Conservation (phyloP, 2,888 invertebrate species). For the Tholera decimalis region DNA sequence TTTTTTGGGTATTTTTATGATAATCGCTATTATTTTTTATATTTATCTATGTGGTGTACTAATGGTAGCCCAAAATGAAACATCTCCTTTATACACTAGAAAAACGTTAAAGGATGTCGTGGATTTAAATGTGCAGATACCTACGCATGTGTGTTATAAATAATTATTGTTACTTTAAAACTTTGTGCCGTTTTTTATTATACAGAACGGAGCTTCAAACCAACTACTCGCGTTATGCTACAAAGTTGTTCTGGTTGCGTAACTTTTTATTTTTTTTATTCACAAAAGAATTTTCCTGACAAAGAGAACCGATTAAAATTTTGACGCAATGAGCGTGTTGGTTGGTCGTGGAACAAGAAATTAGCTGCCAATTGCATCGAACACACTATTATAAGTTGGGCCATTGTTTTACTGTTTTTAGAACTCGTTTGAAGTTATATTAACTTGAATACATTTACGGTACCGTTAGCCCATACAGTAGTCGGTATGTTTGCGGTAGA, state of each 20-base stretch:
- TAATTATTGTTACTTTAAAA: conserved; percentile 56
- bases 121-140: conserved; percentile 46
- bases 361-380: conserved; percentile 90
- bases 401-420: conserved; percentile 88
- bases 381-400: conserved; percentile 89
- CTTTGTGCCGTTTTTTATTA: conserved; percentile 48
- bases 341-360: conserved; percentile 83
- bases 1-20: too few species aligned
- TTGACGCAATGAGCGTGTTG: conserved; percentile 80
- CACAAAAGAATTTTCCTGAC: conserved; percentile 68
- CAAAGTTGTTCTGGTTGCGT: conserved; percentile 58
- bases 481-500: conserved; percentile 46
- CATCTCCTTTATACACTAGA: conserved; percentile 25
- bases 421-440: conserved; percentile 79
- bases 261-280: conserved; percentile 65
- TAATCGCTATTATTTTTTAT: too few species aligned
- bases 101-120: conserved; percentile 51
- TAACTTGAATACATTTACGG: conserved; percentile 71
- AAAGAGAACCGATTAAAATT: conserved; percentile 84
- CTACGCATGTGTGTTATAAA: conserved; percentile 45
- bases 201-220: conserved; percentile 43
- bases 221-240: conserved; percentile 44
- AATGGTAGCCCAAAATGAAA: too few species aligned
- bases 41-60: too few species aligned
- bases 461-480: conserved; percentile 65